These are phyloP conservation scores for Drosophila anomelani DNA, from an alignment of 2,888 invertebrate species.

Conservation along the genomic window DNA sequence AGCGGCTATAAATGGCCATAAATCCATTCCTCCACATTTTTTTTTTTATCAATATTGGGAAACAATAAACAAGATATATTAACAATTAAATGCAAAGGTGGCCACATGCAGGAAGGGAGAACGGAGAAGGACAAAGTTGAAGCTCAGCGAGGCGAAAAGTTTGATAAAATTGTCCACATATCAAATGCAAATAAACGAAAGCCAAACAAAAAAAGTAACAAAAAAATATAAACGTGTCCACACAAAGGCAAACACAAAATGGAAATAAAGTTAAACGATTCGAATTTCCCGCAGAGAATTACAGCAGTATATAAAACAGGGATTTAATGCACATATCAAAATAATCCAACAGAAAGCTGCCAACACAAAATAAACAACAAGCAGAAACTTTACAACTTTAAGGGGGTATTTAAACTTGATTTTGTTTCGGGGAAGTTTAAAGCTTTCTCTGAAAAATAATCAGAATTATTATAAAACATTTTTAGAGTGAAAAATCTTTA, in stretches of 20 bases:
- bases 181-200: slow-evolving; percentile 33
- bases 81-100: slow-evolving; percentile 32
- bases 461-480: background rate
- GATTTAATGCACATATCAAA: slow-evolving; percentile 21
- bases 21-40: background rate
- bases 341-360: slow-evolving; percentile 13
- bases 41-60: slow-evolving; percentile 1
- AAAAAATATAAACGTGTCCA: slow-evolving; percentile 6
- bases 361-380: slow-evolving; percentile 2
- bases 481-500: background rate
- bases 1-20: background rate
- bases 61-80: slow-evolving; percentile 19
- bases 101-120: background rate
- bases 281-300: slow-evolving; percentile 19
- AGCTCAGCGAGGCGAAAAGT: slow-evolving; percentile 55
- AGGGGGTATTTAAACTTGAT: background rate
- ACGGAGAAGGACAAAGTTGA: slow-evolving; percentile 10
- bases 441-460: background rate
- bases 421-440: background rate
- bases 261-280: slow-evolving; percentile 31
- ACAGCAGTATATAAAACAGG: slow-evolving; percentile 23
- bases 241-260: slow-evolving; percentile 17
- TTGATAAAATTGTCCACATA: slow-evolving; percentile 54
- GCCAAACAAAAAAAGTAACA: slow-evolving; percentile 12
- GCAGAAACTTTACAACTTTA: slow-evolving; percentile 3